Conservation (phyloP, 2,888 invertebrate species). For the Sesia bembeciformis region DNA sequence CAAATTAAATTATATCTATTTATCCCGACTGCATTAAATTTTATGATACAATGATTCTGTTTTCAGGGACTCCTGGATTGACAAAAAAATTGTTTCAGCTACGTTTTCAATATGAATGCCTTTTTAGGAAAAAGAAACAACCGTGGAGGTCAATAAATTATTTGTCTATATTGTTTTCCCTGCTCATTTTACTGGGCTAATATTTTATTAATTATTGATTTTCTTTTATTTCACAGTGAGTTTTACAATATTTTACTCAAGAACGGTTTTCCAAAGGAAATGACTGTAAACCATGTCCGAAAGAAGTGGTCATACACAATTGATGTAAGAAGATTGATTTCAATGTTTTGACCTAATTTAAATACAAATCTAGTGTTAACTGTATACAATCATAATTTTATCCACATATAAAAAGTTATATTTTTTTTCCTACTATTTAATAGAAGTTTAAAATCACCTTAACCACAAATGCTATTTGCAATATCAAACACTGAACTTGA, state of each 20-base stretch:
- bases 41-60: slow-evolving; percentile 1
- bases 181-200: background rate
- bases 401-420: too few species aligned
- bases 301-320: slow-evolving; percentile 66
- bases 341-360: too few species aligned
- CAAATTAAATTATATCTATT: too few species aligned
- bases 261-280: slow-evolving; percentile 58
- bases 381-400: too few species aligned
- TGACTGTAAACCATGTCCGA: slow-evolving; percentile 56
- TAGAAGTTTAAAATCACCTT: too few species aligned
- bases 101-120: slow-evolving; percentile 54
- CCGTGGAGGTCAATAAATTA: slow-evolving; percentile 53
- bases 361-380: too few species aligned
- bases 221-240: slow-evolving; percentile 28
- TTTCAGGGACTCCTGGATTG: slow-evolving; percentile 56
- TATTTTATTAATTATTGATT: background rate
- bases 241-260: slow-evolving; percentile 51
- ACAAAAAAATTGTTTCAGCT: slow-evolving; percentile 47
- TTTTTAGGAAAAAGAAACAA: slow-evolving; percentile 61
- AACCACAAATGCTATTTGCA: too few species aligned
- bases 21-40: too few species aligned
- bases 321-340: slow-evolving; percentile 43
- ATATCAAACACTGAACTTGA: too few species aligned
- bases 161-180: background rate
- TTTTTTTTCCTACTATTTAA: too few species aligned